Conservation (phyloP, 53 echinoderm and acorn worm genomes). For the Glandiceps talaboti region DNA sequence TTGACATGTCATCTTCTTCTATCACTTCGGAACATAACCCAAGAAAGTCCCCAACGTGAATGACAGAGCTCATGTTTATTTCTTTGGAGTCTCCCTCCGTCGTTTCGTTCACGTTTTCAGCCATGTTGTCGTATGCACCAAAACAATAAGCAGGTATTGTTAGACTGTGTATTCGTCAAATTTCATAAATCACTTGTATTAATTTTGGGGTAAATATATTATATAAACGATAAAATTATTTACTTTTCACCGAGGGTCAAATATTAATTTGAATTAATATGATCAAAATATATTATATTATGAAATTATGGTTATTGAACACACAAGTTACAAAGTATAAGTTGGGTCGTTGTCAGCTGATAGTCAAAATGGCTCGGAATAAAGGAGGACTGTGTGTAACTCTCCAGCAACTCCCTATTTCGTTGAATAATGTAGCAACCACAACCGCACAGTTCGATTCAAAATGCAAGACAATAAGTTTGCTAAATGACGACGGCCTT, state of each 20-base stretch:
- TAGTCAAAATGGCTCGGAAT: neutral
- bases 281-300: no score
- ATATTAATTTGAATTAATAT: no score
- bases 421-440: neutral
- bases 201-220: no score
- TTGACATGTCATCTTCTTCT: constrained; percentile 1
- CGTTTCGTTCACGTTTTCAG: neutral
- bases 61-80: neutral
- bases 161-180: neutral
- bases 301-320: no score
- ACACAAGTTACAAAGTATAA: no score
- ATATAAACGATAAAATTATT: no score
- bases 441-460: neutral
- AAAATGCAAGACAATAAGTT: neutral
- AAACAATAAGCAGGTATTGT: neutral
- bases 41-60: neutral
- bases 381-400: neutral
- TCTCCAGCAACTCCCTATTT: neutral
- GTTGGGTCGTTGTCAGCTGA: neutral
- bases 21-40: neutral
- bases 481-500: neutral
- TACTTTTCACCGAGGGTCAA: no score
- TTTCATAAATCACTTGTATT: neutral
- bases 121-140: neutral
- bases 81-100: neutral